Percentiles rank a stretch among this genome's conserved stretches.
Conservation (phyloP, 2,797 vertebrate genomes). For the Poliocrania exsul region DNA sequence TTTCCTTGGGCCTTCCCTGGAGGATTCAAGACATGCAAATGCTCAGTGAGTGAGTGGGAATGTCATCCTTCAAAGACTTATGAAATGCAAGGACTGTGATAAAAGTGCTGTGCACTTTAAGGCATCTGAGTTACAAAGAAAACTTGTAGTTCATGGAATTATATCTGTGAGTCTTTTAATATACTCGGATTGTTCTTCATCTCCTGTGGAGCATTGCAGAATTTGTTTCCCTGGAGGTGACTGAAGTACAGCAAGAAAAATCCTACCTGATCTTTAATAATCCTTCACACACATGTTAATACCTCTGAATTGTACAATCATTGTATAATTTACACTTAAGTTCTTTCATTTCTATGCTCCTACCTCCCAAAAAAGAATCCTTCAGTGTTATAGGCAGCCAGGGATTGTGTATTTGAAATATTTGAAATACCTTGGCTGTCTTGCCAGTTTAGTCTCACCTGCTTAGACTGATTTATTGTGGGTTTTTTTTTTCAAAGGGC, state of each 20-base stretch:
- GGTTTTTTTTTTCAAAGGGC: not conserved
- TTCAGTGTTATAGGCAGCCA: conserved; percentile 4
- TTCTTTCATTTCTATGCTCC: not conserved
- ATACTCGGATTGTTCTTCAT: conserved; percentile 31
- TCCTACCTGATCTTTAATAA: conserved; percentile 69
- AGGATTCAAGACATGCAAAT: not conserved
- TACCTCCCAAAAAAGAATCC: not conserved
- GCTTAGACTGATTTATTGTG: conserved; percentile 36
- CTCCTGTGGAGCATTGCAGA: not conserved
- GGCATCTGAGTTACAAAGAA: not conserved
- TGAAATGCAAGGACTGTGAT: not conserved
- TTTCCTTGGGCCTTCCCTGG: not conserved
- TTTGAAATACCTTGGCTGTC: conserved; percentile 18
- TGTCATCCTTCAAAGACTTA: not conserved
- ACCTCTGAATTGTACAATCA: conserved; percentile 31
- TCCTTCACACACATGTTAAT: conserved; percentile 53
- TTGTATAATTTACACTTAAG: conserved; percentile 51
- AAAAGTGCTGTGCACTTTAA: not conserved
- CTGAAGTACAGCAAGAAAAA: conserved; percentile 64
- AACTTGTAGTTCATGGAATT: conserved; percentile 19
- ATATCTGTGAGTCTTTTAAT: not conserved
- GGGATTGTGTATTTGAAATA: conserved; percentile 20
- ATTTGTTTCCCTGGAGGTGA: conserved; percentile 37
- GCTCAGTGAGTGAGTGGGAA: not conserved
- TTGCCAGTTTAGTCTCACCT: not conserved